A percentile compares a stretch with the other conserved stretches of the same genome.
phyloP scores from a whole-genome alignment of 2,888 invertebrate genomes.

The Ellobium chinense region DNA sequence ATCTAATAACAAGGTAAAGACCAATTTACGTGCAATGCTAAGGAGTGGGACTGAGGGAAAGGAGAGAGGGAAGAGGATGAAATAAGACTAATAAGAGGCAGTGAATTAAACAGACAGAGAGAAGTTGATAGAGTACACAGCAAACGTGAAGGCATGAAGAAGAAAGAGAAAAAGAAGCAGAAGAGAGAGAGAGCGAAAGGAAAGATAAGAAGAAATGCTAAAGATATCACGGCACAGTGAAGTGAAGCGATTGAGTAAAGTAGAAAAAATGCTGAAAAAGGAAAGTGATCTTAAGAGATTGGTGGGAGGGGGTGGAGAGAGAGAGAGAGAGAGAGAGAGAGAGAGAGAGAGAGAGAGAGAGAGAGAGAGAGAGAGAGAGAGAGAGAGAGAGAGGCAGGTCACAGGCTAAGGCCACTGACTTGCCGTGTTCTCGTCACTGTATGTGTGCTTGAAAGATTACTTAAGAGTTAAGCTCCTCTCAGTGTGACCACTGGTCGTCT shows the following conservation, averaged over 20 bases:
- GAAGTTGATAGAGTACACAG: not conserved
- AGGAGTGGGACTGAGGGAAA: not conserved
- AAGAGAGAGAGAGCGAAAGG: slow-evolving; percentile 4
- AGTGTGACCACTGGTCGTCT: too few relatives aligned
- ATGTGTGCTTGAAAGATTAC: too few relatives aligned
- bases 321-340: not conserved
- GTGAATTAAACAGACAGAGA: not conserved
- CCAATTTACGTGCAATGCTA: not conserved
- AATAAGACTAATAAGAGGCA: not conserved
- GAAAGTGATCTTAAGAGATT: not conserved
- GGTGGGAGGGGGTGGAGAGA: not conserved
- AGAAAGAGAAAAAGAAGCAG: not conserved
- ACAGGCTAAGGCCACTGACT: not conserved
- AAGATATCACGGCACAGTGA: too few relatives aligned
- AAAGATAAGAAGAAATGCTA: not conserved
- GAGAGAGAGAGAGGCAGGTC: slow-evolving; percentile 1
- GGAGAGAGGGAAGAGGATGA: not conserved
- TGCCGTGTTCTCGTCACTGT: too few relatives aligned
- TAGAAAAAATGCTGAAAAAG: too few relatives aligned
- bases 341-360: not conserved
- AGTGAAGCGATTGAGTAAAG: too few relatives aligned
- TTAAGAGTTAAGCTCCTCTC: too few relatives aligned
- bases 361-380: slow-evolving; percentile 15
- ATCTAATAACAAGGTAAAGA: not conserved
- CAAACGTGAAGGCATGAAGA: not conserved